Base-by-base conservation (phyloP, 1,140 invertebrate genomes). In the Fopius arisanus region DNA sequence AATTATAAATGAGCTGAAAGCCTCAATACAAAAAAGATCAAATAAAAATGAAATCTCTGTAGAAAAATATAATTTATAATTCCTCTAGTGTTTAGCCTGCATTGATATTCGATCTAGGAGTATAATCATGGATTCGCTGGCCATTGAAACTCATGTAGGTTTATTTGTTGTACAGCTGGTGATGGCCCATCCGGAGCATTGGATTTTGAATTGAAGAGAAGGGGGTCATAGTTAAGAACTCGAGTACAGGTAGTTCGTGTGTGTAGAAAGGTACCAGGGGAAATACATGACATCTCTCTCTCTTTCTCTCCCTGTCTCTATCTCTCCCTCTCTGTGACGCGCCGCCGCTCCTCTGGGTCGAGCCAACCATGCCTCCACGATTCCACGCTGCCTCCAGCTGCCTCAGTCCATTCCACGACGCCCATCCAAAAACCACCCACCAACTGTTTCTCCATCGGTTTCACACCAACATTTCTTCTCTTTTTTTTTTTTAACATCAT, bases 221-320 rank as follows among this genome's bases (percentile, higher is more conserved):
- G 51, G 16, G 48, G 62, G 54, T 68, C 68, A 67, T 74, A 73
- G 77, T 48, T 48, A 48, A 48, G 43, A 48, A 48, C 70, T 77
- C 75, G 76, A 76, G n/a, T n/a, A n/a, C n/a, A 74, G 77, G 33
- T 12, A 37, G 33, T 37, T 7, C 3, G 33, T 79, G 78, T 77
- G 76, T 79, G 2, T 59, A 59, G 54, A 59, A 23, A 59, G 21
- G 23, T 19, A 59, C 54, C 23, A 21, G 19, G n/a, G 6, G 6
- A 48, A 12, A 59, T 28, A 48, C n/a, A 48, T 19, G 5, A 59
- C 14, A 48, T 4, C 26, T 23, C 54, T 59, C 19, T 28, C 23
- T 28, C 54, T 33, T 62, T 29, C 7, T 12, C 10, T 40, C 63
- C 21, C 16, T 21, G 2, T 37, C 62, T 37, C 62, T 37, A 23